Base-by-base conservation (phyloP, 2,113 vertebrate species). In the Rhagologus leucostigma region DNA sequence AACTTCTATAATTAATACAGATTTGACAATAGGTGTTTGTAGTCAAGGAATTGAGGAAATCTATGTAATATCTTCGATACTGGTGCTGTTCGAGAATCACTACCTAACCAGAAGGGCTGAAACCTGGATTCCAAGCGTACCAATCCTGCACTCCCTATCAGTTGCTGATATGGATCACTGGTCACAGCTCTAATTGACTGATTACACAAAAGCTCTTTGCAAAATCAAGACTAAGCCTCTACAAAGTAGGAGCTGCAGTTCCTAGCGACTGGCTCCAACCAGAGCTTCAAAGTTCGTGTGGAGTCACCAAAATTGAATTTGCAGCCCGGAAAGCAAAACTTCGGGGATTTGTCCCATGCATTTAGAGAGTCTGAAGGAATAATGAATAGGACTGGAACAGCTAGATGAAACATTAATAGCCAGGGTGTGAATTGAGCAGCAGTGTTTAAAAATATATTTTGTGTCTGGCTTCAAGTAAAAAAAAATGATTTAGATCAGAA, bases 101-200 rank as follows among this genome's bases (percentile, higher is more conserved):
- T 84, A 41, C n/a, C 59, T 69, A 65, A 49, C 5, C 50, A 80
- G 73, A 82, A 82, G 90, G 44, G 22, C 80, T 71, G 62, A 68
- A 89, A 82, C 62, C 83, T 83, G 81, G 82, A 96, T 89, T 96
- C 91, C 90, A 82, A 42, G 56, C 3, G 12, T 84, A 86, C 52
- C 87, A 74, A 17, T 37, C 62, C 62, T 27, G 30, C 80, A 82
- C 80, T 94, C 1, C 0, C 63, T 73, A 59, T 87, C 88, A 93
- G 9, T 59, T 89, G 75, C 77, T 93, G 95, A 95, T 94, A 87
- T 59, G 90, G 93, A 94, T 96, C 96, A 85, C 69, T 3, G 27
- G 89, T 91, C 92, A 92, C 92, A 90, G 83, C 65, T 93, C 83
- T 92, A 92, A 94, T 75, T 87, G 95, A 79, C 79, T 94, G 93